Evolutionary conservation across 1,140 invertebrate species (phyloP), one percentile per base, ranked within the genome.

Genomic region (Pygmarrhopalites habei): DNA sequence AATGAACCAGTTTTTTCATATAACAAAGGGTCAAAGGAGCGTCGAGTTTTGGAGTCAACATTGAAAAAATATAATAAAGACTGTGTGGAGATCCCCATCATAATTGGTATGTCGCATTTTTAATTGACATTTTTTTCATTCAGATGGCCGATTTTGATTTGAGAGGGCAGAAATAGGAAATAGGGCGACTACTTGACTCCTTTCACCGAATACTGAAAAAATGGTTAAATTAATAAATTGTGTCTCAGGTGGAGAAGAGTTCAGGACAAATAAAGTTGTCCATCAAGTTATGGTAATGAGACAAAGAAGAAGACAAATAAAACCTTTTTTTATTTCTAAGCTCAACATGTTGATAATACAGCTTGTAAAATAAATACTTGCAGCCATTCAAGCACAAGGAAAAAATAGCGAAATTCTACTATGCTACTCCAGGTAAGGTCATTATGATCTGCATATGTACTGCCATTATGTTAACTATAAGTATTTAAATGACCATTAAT

Each of bases 341-440:
- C 14, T 58, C 39, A 5, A 30, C 19, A 53, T 53, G 46, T 15
- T 49, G 21, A 49, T 12, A 49, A 10, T 39, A 39, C 35, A 39
- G 35, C 7, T 10, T 10, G 17, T 39, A 39, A 39, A 39, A 39
- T 39, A 39, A 39, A n/a, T n/a, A n/a, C n/a, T 76, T 76, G 17
- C 68, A 86, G 89, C 93, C 94, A 0, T 92, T 93, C 75, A 84
- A 95, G 75, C 93, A 97, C 74, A 74, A 82, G 57, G 84, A 85
- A 61, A 90, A 90, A 73, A 77, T 97, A 32, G 93, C 95, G 14
- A 90, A 92, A 74, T 98, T 87, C 74, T 92, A 92, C 73, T 92
- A 93, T 77, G 94, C 95, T 1, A 86, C 87, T 66, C n/a, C n/a
- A n/a, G n/a, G n/a, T n/a, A n/a, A n/a, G n/a, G n/a, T n/a, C n/a